Conservation (phyloP, 2,113 vertebrate genomes). For the Rhodinocichla rosea region DNA sequence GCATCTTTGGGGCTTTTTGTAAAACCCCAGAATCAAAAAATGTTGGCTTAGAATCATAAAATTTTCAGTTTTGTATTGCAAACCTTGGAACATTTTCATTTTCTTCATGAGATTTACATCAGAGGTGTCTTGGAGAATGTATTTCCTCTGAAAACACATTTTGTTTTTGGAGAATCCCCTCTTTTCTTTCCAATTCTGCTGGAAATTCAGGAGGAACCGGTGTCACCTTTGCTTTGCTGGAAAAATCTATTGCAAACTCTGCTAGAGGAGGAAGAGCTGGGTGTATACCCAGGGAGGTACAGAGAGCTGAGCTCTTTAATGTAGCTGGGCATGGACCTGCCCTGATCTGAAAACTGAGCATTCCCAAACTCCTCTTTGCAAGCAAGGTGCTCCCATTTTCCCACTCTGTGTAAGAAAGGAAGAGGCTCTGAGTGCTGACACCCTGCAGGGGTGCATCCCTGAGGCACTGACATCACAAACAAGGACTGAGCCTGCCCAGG, state of each 20-base stretch:
- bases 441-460: fast-evolving
- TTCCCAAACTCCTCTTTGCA: neutral
- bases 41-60: neutral
- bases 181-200: neutral
- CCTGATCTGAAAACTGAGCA: neutral
- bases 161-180: neutral
- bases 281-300: neutral
- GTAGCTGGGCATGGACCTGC: neutral
- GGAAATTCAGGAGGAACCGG: neutral
- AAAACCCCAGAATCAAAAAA: neutral
- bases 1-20: neutral
- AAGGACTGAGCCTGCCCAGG: neutral
- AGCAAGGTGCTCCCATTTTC: neutral
- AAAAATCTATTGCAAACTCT: neutral
- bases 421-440: neutral
- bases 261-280: neutral
- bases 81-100: neutral
- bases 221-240: neutral
- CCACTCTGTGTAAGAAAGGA: neutral
- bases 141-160: neutral
- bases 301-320: fast-evolving
- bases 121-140: neutral
- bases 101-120: neutral
- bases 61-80: neutral
- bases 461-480: neutral